Percentiles rank a stretch among this genome's conserved stretches.
These are phyloP conservation scores for Rhyzopertha dominica DNA, from an alignment of 1,140 invertebrate genomes.

Conservation along the genomic window DNA sequence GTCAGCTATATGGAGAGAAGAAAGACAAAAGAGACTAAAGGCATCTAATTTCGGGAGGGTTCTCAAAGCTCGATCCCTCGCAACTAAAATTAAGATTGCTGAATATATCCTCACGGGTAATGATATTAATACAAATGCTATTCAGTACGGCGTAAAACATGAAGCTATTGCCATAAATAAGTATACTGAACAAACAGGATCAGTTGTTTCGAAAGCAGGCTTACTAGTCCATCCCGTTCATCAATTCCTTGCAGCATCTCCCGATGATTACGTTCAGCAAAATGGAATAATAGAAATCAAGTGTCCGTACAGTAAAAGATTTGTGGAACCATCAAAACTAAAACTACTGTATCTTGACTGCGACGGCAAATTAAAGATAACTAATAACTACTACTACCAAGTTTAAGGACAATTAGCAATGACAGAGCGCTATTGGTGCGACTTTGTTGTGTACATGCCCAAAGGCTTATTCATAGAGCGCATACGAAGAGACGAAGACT, in stretches of 20 bases:
- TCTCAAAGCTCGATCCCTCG: conserved; percentile 23
- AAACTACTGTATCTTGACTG: conserved; percentile 20
- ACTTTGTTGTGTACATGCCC: conserved; percentile 45
- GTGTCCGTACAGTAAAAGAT: conserved; percentile 21
- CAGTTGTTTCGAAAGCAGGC: conserved; percentile 18
- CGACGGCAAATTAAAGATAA: conserved; percentile 19
- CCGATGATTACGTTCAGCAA: conserved; percentile 22
- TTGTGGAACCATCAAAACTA: conserved; percentile 17
- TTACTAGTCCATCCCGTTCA: conserved; percentile 18
- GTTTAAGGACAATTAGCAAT: conserved; percentile 39
- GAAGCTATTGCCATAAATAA: conserved; percentile 15
- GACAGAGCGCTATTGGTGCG: conserved; percentile 39
- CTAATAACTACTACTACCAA: conserved; percentile 34
- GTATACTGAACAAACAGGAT: conserved; percentile 16
- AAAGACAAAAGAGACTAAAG: conserved; percentile 26
- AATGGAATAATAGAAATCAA: conserved; percentile 26
- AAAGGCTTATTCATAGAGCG: conserved; percentile 22
- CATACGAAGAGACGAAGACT: conserved; percentile 18
- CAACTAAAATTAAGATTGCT: conserved; percentile 20
- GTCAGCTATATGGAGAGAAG: conserved; percentile 17
- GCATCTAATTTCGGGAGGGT: conserved; percentile 36
- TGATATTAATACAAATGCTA: conserved; percentile 22
- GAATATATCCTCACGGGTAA: conserved; percentile 19
- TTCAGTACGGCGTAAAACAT: conserved; percentile 21
- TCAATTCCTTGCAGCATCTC: conserved; percentile 26